phyloP scores from a whole-genome alignment of 2,113 vertebrate genomes.

The Brienomyrus brachyistius region DNA sequence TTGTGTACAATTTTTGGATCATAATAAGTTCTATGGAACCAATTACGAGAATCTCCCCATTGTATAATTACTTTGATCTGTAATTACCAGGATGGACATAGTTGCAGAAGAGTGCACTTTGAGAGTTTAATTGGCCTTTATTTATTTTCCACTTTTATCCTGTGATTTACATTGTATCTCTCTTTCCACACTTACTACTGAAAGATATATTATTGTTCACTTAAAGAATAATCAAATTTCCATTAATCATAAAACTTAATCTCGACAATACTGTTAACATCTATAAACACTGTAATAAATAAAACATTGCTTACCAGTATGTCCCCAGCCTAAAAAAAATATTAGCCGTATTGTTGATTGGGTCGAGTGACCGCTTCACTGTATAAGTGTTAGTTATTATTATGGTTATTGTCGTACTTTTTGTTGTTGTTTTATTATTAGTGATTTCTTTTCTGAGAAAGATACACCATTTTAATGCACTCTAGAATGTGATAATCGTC shows the following conservation, averaged over 20 bases:
- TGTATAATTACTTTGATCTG: slow-evolving; percentile 62
- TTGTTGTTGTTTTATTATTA: background rate
- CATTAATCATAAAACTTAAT: background rate
- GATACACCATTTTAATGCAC: background rate
- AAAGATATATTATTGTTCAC: background rate
- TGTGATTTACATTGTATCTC: background rate
- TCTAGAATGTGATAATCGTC: background rate
- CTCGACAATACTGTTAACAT: slow-evolving; percentile 7
- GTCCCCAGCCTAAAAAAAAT: background rate
- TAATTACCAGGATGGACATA: slow-evolving; percentile 48
- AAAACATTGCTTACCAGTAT: background rate
- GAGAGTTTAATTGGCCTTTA: slow-evolving; percentile 39
- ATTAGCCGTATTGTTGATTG: background rate
- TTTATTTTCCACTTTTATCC: slow-evolving; percentile 7
- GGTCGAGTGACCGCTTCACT: background rate
- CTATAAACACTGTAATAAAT: background rate
- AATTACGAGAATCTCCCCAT: slow-evolving; percentile 56
- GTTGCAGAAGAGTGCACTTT: slow-evolving; percentile 44
- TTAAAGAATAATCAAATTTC: background rate
- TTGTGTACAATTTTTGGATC: slow-evolving; percentile 34
- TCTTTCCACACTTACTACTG: background rate
- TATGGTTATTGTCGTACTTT: background rate
- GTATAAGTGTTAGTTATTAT: background rate
- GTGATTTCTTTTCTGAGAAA: background rate
- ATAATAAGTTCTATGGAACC: slow-evolving; percentile 53